Percentiles rank a stretch among this genome's conserved stretches.
These are phyloP conservation scores for Drosophila jambulina DNA, from an alignment of 1,140 invertebrate genomes.

Conservation along the genomic window DNA sequence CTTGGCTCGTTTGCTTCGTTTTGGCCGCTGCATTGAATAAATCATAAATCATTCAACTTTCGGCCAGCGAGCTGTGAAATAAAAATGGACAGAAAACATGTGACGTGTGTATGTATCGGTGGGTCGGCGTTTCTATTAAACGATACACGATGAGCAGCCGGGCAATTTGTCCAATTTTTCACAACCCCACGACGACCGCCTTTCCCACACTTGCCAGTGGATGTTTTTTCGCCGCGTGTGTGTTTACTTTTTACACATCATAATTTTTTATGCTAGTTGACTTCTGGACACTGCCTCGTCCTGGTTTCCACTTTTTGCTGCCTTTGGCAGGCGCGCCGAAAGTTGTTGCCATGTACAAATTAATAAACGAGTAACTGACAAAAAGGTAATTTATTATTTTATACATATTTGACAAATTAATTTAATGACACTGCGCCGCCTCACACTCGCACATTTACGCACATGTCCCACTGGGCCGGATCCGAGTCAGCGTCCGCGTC, in stretches of 20 bases:
- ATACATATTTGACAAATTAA: slow-evolving; percentile 84
- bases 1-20: slow-evolving; percentile 15
- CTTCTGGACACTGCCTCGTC: slow-evolving; percentile 67
- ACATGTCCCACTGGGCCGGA: slow-evolving; percentile 41
- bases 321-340: slow-evolving; percentile 61
- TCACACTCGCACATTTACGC: slow-evolving; percentile 42
- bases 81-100: slow-evolving; percentile 61
- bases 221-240: slow-evolving; percentile 26
- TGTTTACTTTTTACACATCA: slow-evolving; percentile 76
- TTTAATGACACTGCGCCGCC: slow-evolving; percentile 73
- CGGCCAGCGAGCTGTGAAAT: slow-evolving; percentile 56
- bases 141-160: slow-evolving; percentile 70
- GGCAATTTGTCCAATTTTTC: slow-evolving; percentile 62
- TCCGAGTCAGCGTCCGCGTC: not conserved
- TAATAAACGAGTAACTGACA: slow-evolving; percentile 84
- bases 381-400: slow-evolving; percentile 84
- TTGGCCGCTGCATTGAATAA: slow-evolving; percentile 72
- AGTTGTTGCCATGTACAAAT: slow-evolving; percentile 82
- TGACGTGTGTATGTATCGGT: slow-evolving; percentile 42
- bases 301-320: slow-evolving; percentile 39
- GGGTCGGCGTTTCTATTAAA: slow-evolving; percentile 68
- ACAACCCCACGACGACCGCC: not conserved
- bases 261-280: slow-evolving; percentile 83
- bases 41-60: slow-evolving; percentile 81
- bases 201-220: not conserved